Conservation (phyloP, 2,113 vertebrate genomes). For the Cnemophilus loriae region DNA sequence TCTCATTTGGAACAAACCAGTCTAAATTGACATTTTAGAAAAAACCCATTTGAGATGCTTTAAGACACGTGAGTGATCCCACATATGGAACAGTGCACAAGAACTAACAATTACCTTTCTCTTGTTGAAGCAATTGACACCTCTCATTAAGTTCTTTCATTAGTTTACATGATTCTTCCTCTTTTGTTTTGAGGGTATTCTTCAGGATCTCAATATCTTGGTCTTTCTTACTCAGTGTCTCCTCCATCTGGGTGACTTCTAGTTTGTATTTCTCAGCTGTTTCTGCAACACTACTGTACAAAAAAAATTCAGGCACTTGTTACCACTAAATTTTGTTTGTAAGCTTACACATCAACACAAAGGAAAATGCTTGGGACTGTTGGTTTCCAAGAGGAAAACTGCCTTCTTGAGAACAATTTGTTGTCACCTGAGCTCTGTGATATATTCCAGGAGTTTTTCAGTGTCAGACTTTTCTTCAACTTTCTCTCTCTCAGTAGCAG, state of each 20-base stretch:
- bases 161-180: slow-evolving; percentile 74
- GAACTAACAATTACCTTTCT: slow-evolving; percentile 78
- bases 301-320: background rate
- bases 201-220: slow-evolving; percentile 74
- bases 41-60: background rate
- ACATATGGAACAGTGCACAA: background rate
- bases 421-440: slow-evolving; percentile 81
- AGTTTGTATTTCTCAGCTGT: slow-evolving; percentile 71
- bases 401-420: background rate
- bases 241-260: slow-evolving; percentile 65
- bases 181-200: slow-evolving; percentile 73
- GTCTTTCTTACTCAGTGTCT: slow-evolving; percentile 73
- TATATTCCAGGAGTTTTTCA: slow-evolving; percentile 72
- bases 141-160: slow-evolving; percentile 77
- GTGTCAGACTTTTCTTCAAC: slow-evolving; percentile 71
- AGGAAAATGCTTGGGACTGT: background rate
- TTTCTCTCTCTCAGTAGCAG: slow-evolving; percentile 64
- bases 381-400: background rate
- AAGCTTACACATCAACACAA: background rate
- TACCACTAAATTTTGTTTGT: background rate
- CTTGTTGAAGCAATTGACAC: slow-evolving; percentile 78
- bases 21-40: background rate
- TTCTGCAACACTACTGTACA: slow-evolving; percentile 72
- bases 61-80: background rate
- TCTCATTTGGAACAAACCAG: background rate